Conservation (phyloP, 2,888 invertebrate species). For the Eledone cirrhosa region DNA sequence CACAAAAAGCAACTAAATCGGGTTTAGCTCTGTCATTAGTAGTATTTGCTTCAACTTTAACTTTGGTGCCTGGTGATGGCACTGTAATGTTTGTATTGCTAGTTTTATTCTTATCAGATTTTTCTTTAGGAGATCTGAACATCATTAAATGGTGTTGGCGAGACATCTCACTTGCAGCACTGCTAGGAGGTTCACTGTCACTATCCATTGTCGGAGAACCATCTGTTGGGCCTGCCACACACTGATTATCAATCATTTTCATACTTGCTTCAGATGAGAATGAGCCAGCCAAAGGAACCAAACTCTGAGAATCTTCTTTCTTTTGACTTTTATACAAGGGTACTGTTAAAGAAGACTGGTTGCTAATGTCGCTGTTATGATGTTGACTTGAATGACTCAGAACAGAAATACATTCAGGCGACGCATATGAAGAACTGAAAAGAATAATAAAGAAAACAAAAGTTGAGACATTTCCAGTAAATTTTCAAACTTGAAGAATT, state of each 20-base stretch:
- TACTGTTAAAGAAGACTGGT: constrained; percentile 15
- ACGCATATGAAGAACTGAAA: constrained; percentile 10
- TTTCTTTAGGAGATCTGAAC: constrained; percentile 15
- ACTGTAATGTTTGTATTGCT: neutral
- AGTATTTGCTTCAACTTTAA: neutral
- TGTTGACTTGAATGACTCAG: constrained; percentile 9
- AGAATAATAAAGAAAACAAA: neutral
- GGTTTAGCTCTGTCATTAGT: neutral
- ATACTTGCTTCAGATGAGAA: constrained; percentile 27
- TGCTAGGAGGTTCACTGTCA: neutral
- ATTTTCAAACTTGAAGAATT: too few species aligned
- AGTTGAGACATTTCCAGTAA: neutral
- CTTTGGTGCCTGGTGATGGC: neutral
- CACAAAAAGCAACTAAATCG: constrained; percentile 19
- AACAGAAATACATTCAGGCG: constrained; percentile 10
- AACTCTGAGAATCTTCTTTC: constrained; percentile 26
- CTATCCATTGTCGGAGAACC: neutral
- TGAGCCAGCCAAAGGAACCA: constrained; percentile 25
- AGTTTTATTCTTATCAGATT: neutral
- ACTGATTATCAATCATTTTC: neutral
- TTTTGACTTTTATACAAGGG: constrained; percentile 25
- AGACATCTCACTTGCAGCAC: neutral
- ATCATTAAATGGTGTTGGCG: constrained; percentile 11
- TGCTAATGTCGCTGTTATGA: constrained; percentile 21
- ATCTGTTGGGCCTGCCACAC: neutral